These are phyloP conservation scores for Dorcus parallelipipedus DNA, from an alignment of 2,888 invertebrate genomes.

Conservation along the genomic window DNA sequence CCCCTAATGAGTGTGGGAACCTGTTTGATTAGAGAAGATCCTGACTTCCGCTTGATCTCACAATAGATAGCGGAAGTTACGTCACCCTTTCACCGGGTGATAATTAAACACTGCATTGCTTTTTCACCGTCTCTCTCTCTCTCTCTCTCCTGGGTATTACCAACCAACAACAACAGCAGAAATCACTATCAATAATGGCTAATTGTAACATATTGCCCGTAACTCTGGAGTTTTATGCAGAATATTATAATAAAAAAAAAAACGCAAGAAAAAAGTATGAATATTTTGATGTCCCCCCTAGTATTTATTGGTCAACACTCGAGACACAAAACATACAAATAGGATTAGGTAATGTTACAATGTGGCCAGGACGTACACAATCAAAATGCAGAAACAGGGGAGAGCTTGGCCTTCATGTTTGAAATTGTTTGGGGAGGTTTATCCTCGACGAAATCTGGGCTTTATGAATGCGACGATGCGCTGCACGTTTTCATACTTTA, in stretches of 20 bases:
- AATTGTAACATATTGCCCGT: not conserved
- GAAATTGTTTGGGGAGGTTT: not conserved
- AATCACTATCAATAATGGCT: not conserved
- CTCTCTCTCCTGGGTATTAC: not conserved
- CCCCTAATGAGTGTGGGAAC: constrained; percentile 44
- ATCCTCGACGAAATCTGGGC: not conserved
- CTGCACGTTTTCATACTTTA: constrained; percentile 1
- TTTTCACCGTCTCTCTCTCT: no score
- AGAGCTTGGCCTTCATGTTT: not conserved
- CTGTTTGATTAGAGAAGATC: constrained; percentile 41
- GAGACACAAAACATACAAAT: constrained; percentile 29
- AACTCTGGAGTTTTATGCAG: not conserved
- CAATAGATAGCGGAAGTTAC: constrained; percentile 28
- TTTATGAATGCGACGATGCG: not conserved
- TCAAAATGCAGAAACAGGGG: constrained; percentile 17
- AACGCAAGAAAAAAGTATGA: not conserved
- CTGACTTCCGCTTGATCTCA: constrained; percentile 40
- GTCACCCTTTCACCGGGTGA: not conserved
- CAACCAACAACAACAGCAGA: not conserved
- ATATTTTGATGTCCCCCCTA: constrained; percentile 11
- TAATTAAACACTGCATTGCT: not conserved
- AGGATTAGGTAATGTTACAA: constrained; percentile 35
- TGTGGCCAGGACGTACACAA: constrained; percentile 33
- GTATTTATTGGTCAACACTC: constrained; percentile 30
- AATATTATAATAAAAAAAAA: not conserved